Evolutionary conservation across 2,888 invertebrate species (phyloP).

Genomic region (Cyclophora punctaria): DNA sequence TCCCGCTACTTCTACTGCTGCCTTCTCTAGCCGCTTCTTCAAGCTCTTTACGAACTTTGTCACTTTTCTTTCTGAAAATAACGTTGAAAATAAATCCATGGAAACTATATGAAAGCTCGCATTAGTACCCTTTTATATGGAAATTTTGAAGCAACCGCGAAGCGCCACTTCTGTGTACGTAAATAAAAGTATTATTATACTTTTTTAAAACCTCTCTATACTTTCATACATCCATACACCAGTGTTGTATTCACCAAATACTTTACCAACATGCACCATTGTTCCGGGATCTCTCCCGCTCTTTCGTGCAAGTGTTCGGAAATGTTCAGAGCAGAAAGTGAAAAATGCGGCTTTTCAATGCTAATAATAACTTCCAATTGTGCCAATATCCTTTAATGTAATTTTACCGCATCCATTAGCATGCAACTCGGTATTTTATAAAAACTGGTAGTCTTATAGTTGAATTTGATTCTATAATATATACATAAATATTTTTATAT

Average conservation of each 20-base stretch:
- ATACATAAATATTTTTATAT: no score
- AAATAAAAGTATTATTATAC: no score
- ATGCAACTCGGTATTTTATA: no score
- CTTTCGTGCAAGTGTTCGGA: no score
- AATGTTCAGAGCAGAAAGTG: no score
- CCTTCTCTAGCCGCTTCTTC: constrained; percentile 92
- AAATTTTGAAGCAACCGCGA: constrained; percentile 3
- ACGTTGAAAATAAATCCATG: background rate
- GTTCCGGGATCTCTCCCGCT: background rate
- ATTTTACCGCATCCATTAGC: no score
- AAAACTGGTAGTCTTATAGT: no score
- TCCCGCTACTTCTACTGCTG: constrained; percentile 55
- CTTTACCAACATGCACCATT: background rate
- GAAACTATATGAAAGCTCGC: background rate
- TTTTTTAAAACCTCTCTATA: no score
- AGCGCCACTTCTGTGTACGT: background rate
- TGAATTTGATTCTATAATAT: no score
- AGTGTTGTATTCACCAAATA: background rate
- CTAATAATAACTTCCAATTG: no score
- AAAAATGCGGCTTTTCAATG: no score
- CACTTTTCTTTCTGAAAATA: constrained; percentile 86
- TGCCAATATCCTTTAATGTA: no score
- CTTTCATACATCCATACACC: background rate
- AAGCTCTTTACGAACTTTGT: constrained; percentile 90
- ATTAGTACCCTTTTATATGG: constrained; percentile 4